Conservation (phyloP, 2,113 vertebrate species). For the Nannobrachium achirus region DNA sequence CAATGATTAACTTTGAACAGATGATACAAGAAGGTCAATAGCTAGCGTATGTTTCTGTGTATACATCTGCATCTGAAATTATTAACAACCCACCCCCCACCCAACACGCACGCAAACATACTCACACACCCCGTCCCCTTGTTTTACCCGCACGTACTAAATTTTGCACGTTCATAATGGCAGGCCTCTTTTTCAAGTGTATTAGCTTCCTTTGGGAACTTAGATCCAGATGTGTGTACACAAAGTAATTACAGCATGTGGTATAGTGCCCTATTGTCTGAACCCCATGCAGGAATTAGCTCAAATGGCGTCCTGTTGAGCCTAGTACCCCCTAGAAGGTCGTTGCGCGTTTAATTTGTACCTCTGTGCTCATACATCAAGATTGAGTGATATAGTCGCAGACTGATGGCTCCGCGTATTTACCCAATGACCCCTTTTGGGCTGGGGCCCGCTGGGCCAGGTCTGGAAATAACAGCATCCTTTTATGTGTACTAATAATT, state of each 20-base stretch:
- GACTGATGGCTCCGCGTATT: slow-evolving; percentile 77
- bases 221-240: slow-evolving; percentile 83
- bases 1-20: slow-evolving; percentile 47
- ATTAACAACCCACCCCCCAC: background rate
- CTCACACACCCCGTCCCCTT: slow-evolving; percentile 28
- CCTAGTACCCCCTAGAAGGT: slow-evolving; percentile 73
- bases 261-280: slow-evolving; percentile 82
- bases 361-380: slow-evolving; percentile 82
- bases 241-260: slow-evolving; percentile 78
- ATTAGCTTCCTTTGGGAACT: slow-evolving; percentile 72
- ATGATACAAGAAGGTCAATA: slow-evolving; percentile 36
- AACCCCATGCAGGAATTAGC: slow-evolving; percentile 75
- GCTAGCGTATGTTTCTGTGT: slow-evolving; percentile 24
- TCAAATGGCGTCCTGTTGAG: slow-evolving; percentile 79
- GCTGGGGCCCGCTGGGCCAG: slow-evolving; percentile 60
- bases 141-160: slow-evolving; percentile 53
- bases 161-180: slow-evolving; percentile 62
- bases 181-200: slow-evolving; percentile 53
- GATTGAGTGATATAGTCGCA: slow-evolving; percentile 80
- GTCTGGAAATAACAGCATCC: slow-evolving; percentile 81
- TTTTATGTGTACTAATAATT: slow-evolving; percentile 84
- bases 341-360: slow-evolving; percentile 79
- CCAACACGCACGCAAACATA: background rate
- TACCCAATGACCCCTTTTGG: slow-evolving; percentile 76
- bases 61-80: slow-evolving; percentile 33